Evolutionary conservation across 1,140 invertebrate genomes (phyloP), one percentile per base, ranked within the genome.

Genomic region (Dinoponera quadriceps): DNA sequence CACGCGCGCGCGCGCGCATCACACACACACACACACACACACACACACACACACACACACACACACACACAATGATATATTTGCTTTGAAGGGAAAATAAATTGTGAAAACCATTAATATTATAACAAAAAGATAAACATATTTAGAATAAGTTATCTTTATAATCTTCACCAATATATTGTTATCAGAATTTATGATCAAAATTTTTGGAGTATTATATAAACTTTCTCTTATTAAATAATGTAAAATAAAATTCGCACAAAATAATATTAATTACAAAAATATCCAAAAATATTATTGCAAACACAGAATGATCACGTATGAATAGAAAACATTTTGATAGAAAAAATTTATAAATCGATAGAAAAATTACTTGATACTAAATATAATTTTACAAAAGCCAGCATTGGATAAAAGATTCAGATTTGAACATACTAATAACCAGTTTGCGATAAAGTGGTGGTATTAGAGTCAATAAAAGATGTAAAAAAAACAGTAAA

Each of bases 371-470:
- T 20, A 14, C 11, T 60, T 16, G 4, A 7, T 27, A 48, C 65
- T 48, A n/a, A 74, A 55, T 16, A 48, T 54, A 60, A 25, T 33
- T 83, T 83, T 62, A 5, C 62, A 49, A 72, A 49, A 55, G 14
- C n/a, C n/a, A 33, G 5, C 27, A 63, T n/a, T 27, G 9, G 5
- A 65, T 89, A 66, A 89, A 89, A 80, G 86, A 88, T 88, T 89
- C 88, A 86, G 87, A 84, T 74, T 85, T 71, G 59, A 88, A 55
- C 86, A 74, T 54, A 78, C 57, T 82, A 82, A 63, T 72, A 71
- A 78, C 59, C 59, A 51, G 66, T 44, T 11, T 85, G 73, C 27
- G 49, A 20, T 51, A 62, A 55, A 57, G 73, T 62, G 20, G 51
- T 48, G 20, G 51, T 48, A 18, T 44, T 75, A 81, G 54, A 49